A percentile compares a stretch with the other conserved stretches of the same genome.
Evolutionary conservation across 1,140 invertebrate genomes (phyloP).

Genomic region (Philotrypesis tridentata): DNA sequence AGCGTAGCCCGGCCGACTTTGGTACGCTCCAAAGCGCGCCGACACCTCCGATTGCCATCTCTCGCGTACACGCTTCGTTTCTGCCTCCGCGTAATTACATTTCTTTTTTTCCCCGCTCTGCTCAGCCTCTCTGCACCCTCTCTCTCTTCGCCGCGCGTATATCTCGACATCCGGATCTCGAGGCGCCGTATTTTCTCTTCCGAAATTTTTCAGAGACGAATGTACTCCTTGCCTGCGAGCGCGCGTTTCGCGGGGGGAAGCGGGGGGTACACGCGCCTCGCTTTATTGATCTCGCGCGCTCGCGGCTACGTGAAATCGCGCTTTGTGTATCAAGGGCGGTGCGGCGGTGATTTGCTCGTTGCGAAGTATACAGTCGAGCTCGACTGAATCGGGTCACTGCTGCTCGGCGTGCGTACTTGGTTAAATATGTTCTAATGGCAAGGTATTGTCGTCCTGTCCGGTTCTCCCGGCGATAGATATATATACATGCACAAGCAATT

Average conservation of each 20-base stretch:
- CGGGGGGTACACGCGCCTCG: background rate
- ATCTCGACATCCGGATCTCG: background rate
- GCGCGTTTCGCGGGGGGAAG: no score
- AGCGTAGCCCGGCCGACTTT: slow-evolving; percentile 30
- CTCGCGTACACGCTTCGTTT: background rate
- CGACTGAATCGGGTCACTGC: background rate
- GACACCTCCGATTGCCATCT: background rate
- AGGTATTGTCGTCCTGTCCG: background rate
- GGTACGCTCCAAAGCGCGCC: slow-evolving; percentile 33
- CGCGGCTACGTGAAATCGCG: background rate
- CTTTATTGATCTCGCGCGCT: background rate
- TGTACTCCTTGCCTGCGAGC: background rate
- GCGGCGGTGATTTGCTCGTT: background rate
- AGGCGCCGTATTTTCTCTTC: background rate
- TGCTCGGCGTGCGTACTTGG: background rate
- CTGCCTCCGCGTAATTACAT: slow-evolving; percentile 15
- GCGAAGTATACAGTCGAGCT: background rate
- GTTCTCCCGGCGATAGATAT: background rate
- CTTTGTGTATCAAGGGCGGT: background rate
- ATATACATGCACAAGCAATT: no score
- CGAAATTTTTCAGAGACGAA: background rate
- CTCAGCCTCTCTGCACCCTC: no score
- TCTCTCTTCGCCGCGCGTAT: no score
- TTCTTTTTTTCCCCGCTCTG: background rate
- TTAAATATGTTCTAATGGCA: background rate